Conservation (phyloP, 2,113 vertebrate species). For the Halichoerus grypus region DNA sequence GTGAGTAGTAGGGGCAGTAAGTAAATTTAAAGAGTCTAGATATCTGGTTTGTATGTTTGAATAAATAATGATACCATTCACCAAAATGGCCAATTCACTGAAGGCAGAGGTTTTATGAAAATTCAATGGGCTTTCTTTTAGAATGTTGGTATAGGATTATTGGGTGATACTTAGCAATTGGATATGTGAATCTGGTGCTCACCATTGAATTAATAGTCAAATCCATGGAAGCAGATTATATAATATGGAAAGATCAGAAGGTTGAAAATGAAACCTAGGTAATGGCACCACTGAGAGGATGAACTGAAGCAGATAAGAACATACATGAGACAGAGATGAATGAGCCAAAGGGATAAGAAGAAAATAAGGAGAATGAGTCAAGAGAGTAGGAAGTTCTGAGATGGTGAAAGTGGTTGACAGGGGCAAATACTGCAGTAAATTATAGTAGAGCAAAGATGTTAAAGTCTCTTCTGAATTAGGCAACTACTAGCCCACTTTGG, state of each 20-base stretch:
- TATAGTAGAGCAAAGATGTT: background rate
- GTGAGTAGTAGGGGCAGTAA: background rate
- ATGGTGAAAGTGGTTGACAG: background rate
- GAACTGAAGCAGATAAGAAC: background rate
- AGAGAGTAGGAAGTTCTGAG: background rate
- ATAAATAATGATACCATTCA: background rate
- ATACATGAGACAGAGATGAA: background rate
- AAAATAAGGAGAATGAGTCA: background rate
- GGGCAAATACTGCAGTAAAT: background rate
- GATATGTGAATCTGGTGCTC: background rate
- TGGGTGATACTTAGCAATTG: background rate
- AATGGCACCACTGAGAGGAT: background rate
- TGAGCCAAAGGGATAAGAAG: background rate
- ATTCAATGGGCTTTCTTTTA: background rate
- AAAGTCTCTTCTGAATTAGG: background rate
- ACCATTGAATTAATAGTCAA: background rate
- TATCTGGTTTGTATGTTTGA: background rate
- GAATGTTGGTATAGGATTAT: background rate
- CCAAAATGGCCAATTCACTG: background rate
- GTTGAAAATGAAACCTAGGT: background rate
- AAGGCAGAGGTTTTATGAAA: background rate
- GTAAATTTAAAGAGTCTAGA: background rate
- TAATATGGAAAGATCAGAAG: background rate
- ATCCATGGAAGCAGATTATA: background rate
- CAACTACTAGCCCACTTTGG: background rate